Base-by-base conservation (phyloP, 2,888 invertebrate genomes). In the Tholera decimalis region DNA sequence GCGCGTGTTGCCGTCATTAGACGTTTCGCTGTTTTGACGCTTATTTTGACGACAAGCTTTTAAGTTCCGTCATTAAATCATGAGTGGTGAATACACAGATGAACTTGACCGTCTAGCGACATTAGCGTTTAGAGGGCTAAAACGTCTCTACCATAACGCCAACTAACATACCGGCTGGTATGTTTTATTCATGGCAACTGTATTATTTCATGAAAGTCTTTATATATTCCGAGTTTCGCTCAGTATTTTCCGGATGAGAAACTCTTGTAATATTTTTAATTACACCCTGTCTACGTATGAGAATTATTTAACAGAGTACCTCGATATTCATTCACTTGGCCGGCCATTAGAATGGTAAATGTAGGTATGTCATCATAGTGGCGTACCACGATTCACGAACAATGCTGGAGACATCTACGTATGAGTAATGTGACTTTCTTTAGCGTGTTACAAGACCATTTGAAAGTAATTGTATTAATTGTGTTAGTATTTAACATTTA, bases 41-140 rank as follows among this genome's bases (percentile, higher is more conserved):
- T 80, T 83, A 84, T 83, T 87, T 85, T 83, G 85, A 80, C 83
- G 84, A 82, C 86, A 80, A 82, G 81, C 77, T 79, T 73, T 58
- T 61, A 71, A 73, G 77, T 89, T 87, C 79, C 85, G 79, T 88
- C 84, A n/a, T n/a, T n/a, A n/a, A n/a, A n/a, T n/a, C n/a, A 87
- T 50, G 20, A 72, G 24, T 73, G 66, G 64, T 77, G 74, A 80
- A 77, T 75, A 73, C 83, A 77, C 66, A 76, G 58, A 79, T 60
- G 56, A 66, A 64, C 54, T 68, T 58, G 71, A 64, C 2, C 55
- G 57, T 50, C 54, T 53, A 65, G 39, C 9, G 35, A 15, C 47
- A 55, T 57, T 28, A 43, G 22, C n/a, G 51, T 33, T 54, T 26
- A 37, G n/a, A 59, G 49, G 30, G 35, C 35, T 37, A 43, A 57